Base-by-base conservation (phyloP, 2,888 invertebrate genomes). In the Nomada hirtipes region DNA sequence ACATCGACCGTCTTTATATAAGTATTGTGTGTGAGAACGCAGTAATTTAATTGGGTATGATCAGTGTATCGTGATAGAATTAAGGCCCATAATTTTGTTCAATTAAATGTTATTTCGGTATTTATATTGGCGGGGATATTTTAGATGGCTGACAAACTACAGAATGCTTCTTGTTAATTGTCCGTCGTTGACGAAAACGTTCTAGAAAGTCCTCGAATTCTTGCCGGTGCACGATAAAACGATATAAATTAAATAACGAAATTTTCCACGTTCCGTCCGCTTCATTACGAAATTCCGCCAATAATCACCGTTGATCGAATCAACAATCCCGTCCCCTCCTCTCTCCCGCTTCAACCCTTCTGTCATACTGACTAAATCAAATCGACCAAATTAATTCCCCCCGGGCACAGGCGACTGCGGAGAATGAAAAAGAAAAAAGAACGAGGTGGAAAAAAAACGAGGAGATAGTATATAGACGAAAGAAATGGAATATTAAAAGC, bases 221-320 rank as follows among this genome's bases (percentile, higher is more conserved):
- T 73, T 57, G 26, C 47, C 60, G 63, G 29, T 26, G 69, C 73
- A 70, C 77, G 64, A 83, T 80, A 73, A 65, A 61, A 52, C 65
- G 69, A 50, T 61, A 65, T 78, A 85, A 47, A 85, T 86, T 85
- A 86, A 86, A 86, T 80, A 86, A 80, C 83, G 85, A 86, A 85
- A 86, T 83, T 80, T 85, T 64, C 80, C 60, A 50, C 85, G 70
- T 80, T 72, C 85, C 85, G 42, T 63, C 55, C 73, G 76, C 73
- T 85, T 83, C 83, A 86, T 85, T 85, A 83, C 80, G 73, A 86
- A 86, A 86, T 86, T 85, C 85, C 84, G 65, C 76, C 79, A 79
- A 79, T 82, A 82, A 85, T 85, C 79, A 71, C 70, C 63, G 67
- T 44, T 74, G 76, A 83, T 84, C 77, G 79, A 74, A 82, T 72